Percentiles rank a stretch among this genome's conserved stretches.
phyloP scores from a whole-genome alignment of 2,888 invertebrate species.

The Nemurella pictetii region DNA sequence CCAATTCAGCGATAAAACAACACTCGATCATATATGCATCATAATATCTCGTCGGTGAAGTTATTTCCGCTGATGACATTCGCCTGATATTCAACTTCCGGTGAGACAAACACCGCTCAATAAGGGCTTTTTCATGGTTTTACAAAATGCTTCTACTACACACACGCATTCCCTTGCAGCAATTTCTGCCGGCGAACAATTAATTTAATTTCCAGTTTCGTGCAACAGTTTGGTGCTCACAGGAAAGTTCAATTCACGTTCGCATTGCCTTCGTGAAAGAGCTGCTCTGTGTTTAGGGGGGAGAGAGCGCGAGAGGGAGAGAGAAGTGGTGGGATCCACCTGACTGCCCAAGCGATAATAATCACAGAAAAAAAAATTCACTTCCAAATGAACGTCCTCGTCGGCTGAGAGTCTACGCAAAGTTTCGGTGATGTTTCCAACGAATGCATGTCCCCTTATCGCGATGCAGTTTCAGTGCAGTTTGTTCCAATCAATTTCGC shows the following conservation, averaged over 20 bases:
- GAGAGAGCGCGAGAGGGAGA: background rate
- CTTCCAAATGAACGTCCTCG: background rate
- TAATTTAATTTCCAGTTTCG: background rate
- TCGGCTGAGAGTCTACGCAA: no score
- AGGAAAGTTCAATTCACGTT: background rate
- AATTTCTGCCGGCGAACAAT: background rate
- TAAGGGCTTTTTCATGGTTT: background rate
- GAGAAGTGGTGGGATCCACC: background rate
- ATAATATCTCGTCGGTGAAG: no score
- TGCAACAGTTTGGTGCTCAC: background rate
- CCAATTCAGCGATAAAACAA: no score
- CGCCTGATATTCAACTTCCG: background rate
- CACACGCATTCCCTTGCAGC: background rate
- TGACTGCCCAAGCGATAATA: constrained; percentile 5
- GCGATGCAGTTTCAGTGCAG: background rate
- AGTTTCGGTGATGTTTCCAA: background rate
- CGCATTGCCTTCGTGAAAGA: background rate
- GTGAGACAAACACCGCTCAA: background rate
- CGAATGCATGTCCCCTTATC: background rate
- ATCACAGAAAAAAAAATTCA: background rate
- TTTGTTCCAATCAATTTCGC: no score
- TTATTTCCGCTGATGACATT: background rate
- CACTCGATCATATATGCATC: no score
- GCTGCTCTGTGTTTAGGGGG: background rate
- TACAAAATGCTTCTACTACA: background rate